Base-by-base conservation (phyloP, 2,888 invertebrate species). In the Aethes cnicana region DNA sequence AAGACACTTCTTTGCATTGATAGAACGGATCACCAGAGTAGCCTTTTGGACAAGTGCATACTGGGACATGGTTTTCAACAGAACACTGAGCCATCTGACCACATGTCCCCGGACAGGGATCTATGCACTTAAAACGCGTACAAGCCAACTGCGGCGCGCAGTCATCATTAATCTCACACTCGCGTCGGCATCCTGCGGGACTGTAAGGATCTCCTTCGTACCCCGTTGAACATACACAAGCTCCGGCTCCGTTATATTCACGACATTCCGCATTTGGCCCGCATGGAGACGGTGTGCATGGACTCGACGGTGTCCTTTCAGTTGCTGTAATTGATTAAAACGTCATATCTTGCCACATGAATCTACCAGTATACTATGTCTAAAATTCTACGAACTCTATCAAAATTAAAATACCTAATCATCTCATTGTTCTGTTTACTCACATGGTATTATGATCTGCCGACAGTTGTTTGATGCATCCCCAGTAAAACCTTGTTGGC, bases 141-240 rank as follows among this genome's bases (percentile, higher is more conserved):
- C 97, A 97, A 11, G 96, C 93, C 56, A 95, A 84, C 54, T 91
- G 90, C 0, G 91, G 79, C n/a, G 91, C 81, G 66, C 97, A 97
- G 59, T 96, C 96, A 30, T 91, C 91, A 70, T 95, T 96, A 43
- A 80, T 85, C 81, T 96, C 95, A 71, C 96, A 97, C 81, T 96
- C 96, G 42, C 94, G 87, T 50, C 92, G 91, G 68, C 95, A 95
- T 48, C 92, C 95, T 48, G 88, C 86, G 26, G 90, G 84, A 65
- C 94, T 94, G 64, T 96, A 96, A 1, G 97, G 95, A 81, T 96
- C 95, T 21, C 96, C 96, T 64, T 95, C 93, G 63, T 93, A 95
- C 16, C 95, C 95, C 47, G 92, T 91, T 4, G 93, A 93, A 69
- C 96, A 97, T 18, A 92, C 92, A 70, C 97, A 97, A 25, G 96